phyloP scores from a whole-genome alignment of 2,888 invertebrate genomes.

The Ornithoptera priamus region DNA sequence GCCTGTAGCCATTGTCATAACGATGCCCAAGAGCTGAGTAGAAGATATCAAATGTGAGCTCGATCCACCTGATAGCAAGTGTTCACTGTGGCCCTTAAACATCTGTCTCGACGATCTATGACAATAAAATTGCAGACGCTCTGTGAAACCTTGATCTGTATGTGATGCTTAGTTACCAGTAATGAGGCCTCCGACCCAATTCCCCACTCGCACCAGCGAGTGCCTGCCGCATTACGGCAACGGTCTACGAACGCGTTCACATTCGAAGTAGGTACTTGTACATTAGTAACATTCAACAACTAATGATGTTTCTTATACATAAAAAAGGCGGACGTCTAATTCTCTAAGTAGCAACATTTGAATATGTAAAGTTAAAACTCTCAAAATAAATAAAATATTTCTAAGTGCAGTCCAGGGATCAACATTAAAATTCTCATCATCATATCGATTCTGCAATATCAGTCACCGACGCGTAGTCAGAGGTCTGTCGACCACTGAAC shows the following conservation, averaged over 20 bases:
- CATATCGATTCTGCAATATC: constrained; percentile 68
- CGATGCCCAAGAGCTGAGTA: constrained; percentile 37
- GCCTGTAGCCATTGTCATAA: constrained; percentile 40
- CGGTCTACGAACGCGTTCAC: constrained; percentile 32
- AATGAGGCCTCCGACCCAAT: neutral
- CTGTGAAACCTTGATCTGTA: neutral
- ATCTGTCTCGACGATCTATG: neutral
- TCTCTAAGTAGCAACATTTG: constrained; percentile 74
- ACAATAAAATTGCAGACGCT: neutral
- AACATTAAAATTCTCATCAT: constrained; percentile 65
- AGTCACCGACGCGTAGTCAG: constrained; percentile 73
- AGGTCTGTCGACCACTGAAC: constrained; percentile 47
- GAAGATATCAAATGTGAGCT: neutral
- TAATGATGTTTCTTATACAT: constrained; percentile 66
- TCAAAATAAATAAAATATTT: constrained; percentile 79
- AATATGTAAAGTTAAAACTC: constrained; percentile 74
- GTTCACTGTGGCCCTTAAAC: no score
- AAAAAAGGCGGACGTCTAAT: constrained; percentile 74
- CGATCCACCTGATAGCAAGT: neutral
- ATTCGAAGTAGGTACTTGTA: constrained; percentile 46
- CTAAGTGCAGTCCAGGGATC: constrained; percentile 78
- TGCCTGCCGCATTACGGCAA: neutral
- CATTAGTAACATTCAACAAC: constrained; percentile 49
- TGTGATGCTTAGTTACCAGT: neutral
- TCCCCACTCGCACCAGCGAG: neutral